These are phyloP conservation scores for Aleiodes testaceus DNA, from an alignment of 2,888 invertebrate species.

Conservation along the genomic window DNA sequence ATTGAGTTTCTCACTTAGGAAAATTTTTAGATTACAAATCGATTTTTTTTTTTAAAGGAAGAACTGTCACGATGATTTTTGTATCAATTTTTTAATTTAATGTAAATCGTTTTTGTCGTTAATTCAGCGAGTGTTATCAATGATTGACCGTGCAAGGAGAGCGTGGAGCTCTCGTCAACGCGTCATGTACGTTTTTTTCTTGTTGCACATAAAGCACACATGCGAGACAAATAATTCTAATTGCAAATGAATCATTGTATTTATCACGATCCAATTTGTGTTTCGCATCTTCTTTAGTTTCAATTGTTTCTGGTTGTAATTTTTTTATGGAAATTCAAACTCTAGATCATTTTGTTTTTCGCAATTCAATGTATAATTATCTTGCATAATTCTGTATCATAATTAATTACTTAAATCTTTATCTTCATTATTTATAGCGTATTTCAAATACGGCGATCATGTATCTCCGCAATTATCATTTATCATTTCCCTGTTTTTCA, in stretches of 20 bases:
- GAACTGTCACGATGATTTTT: conserved; percentile 2
- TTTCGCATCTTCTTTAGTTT: conserved; percentile 25
- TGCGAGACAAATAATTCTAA: background rate
- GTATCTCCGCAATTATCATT: conserved; percentile 47
- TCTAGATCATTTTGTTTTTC: conserved; percentile 36
- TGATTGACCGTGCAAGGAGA: conserved; percentile 26
- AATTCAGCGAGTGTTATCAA: conserved; percentile 27
- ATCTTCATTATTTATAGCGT: conserved; percentile 67
- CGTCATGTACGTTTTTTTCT: background rate
- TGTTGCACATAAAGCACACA: conserved; percentile 4
- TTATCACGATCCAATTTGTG: background rate
- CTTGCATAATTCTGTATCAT: conserved; percentile 64
- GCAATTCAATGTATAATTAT: conserved; percentile 63
- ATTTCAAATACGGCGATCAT: conserved; percentile 63
- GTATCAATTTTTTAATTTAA: conserved; percentile 8
- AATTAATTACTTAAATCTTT: conserved; percentile 66
- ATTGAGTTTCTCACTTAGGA: background rate
- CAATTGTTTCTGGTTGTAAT: conserved; percentile 11
- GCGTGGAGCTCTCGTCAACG: conserved; percentile 20
- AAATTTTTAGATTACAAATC: conserved; percentile 3
- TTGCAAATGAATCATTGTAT: conserved; percentile 12
- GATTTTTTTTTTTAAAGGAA: background rate
- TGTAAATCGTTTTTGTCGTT: conserved; percentile 22
- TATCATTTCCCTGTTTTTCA: conserved; percentile 43
- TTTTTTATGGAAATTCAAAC: conserved; percentile 41